These are phyloP conservation scores for Archilochus colubris DNA, from an alignment of 2,113 vertebrate genomes.

Conservation along the genomic window DNA sequence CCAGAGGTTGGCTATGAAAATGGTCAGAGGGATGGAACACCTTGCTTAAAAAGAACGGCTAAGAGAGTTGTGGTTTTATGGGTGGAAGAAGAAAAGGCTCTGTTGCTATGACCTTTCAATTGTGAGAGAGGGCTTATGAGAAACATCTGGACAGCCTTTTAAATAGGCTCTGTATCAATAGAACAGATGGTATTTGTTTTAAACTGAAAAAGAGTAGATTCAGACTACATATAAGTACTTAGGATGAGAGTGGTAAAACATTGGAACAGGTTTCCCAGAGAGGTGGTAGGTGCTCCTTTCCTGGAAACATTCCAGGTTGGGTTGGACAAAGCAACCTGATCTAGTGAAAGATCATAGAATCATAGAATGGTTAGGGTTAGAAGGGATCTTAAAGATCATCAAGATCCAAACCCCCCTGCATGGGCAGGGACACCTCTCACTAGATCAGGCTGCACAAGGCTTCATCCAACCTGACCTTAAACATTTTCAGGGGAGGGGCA, in stretches of 20 bases:
- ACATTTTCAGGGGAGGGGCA: no score
- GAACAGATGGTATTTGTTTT: neutral
- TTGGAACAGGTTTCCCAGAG: neutral
- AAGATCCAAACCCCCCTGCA: no score
- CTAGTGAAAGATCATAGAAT: neutral
- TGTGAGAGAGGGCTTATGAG: neutral
- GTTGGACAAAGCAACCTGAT: neutral
- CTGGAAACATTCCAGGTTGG: neutral
- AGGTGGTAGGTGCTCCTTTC: neutral
- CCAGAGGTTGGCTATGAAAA: no score
- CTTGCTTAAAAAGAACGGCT: no score
- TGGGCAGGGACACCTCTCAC: no score
- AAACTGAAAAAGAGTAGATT: neutral
- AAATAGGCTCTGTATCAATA: neutral
- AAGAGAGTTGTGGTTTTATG: neutral
- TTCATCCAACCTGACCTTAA: no score
- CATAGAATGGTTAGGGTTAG: no score
- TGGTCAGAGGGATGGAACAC: no score
- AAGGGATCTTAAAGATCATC: no score
- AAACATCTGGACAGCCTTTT: neutral
- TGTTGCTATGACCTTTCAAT: neutral
- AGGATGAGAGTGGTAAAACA: neutral
- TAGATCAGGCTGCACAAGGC: no score
- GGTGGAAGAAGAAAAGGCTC: neutral
- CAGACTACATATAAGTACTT: neutral